phyloP scores from a whole-genome alignment of 2,113 vertebrate genomes.

The Sterrhoptilus dennistouni region DNA sequence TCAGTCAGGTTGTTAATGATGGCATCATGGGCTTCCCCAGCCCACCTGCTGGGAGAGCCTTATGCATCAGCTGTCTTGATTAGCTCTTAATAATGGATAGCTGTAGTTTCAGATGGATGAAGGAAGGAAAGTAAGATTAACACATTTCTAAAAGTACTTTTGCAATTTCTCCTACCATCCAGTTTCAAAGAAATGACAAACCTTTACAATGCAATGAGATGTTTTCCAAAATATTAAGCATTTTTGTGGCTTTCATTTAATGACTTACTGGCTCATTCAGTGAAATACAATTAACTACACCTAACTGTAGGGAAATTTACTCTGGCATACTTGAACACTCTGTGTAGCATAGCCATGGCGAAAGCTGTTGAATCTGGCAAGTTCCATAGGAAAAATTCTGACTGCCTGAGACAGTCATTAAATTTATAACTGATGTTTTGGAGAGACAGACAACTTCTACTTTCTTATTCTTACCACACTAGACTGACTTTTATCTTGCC shows the following conservation, averaged over 20 bases:
- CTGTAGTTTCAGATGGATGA: background rate
- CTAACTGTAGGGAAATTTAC: slow-evolving; percentile 40
- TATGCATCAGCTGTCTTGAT: background rate
- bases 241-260: slow-evolving; percentile 43
- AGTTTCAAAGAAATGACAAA: slow-evolving; percentile 9
- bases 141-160: background rate
- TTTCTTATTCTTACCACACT: slow-evolving; percentile 56
- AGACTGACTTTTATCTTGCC: slow-evolving; percentile 61
- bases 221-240: slow-evolving; percentile 22
- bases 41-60: background rate
- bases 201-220: background rate
- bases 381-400: slow-evolving; percentile 71
- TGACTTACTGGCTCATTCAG: slow-evolving; percentile 13
- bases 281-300: slow-evolving; percentile 39
- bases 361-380: slow-evolving; percentile 70
- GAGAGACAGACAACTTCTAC: slow-evolving; percentile 51
- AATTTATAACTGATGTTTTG: slow-evolving; percentile 72
- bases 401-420: slow-evolving; percentile 71
- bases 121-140: background rate
- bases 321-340: slow-evolving; percentile 49
- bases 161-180: background rate
- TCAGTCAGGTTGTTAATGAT: slow-evolving; percentile 15
- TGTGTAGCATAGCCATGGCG: background rate
- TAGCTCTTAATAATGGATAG: background rate
- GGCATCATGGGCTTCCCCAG: background rate